Evolutionary conservation across 1,140 invertebrate species (phyloP).

Genomic region (Hydropsyche tenuis): DNA sequence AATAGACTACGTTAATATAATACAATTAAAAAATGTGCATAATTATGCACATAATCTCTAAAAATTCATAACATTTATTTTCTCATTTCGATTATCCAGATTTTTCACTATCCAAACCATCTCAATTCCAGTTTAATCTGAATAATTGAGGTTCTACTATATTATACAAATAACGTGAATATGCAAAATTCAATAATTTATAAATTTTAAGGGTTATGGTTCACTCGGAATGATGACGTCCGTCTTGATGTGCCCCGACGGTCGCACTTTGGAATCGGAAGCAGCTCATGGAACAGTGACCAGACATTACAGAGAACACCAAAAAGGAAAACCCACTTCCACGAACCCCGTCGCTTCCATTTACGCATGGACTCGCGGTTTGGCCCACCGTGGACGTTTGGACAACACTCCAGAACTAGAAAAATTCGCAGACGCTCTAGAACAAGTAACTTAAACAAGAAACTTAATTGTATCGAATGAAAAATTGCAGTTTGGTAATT

Average conservation of each 20-base stretch:
- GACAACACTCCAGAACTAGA: conserved; percentile 78
- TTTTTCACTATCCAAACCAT: too few relatives aligned
- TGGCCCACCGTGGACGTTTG: conserved; percentile 82
- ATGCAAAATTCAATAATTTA: too few relatives aligned
- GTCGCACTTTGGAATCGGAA: conserved; percentile 89
- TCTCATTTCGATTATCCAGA: too few relatives aligned
- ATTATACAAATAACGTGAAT: too few relatives aligned
- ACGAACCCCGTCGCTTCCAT: conserved; percentile 93
- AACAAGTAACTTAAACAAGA: conserved; percentile 60
- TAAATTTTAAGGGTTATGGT: conserved; percentile 73
- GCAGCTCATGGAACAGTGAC: conserved; percentile 93
- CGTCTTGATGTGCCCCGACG: conserved; percentile 90
- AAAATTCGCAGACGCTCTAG: conserved; percentile 63
- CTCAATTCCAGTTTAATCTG: too few relatives aligned
- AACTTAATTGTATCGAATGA: background rate
- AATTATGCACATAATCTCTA: too few relatives aligned
- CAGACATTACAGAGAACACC: conserved; percentile 84
- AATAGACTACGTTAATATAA: too few relatives aligned
- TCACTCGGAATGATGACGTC: conserved; percentile 93
- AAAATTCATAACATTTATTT: too few relatives aligned
- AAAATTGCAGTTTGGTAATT: conserved; percentile 9
- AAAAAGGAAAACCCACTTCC: conserved; percentile 83
- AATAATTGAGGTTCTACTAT: too few relatives aligned
- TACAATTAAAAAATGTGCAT: too few relatives aligned
- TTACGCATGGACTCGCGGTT: conserved; percentile 89